Evolutionary conservation across 2,888 invertebrate genomes (phyloP).

Genomic region (Halocaridina rubra): DNA sequence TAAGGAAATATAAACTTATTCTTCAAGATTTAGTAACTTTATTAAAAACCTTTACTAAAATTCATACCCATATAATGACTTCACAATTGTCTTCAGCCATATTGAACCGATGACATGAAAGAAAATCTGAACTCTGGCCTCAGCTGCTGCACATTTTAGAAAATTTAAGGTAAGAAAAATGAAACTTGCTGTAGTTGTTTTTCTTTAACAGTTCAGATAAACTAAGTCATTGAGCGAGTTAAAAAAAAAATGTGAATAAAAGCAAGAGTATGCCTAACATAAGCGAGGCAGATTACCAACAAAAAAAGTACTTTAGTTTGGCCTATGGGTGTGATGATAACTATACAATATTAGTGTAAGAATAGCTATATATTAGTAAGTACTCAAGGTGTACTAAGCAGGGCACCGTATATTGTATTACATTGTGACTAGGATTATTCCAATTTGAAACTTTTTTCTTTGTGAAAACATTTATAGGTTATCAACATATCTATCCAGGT

Average conservation of each 20-base stretch:
- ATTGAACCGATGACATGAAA: too few relatives aligned
- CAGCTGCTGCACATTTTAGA: too few relatives aligned
- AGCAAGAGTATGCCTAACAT: neutral
- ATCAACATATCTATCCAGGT: too few relatives aligned
- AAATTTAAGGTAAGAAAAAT: too few relatives aligned
- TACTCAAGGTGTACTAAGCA: too few relatives aligned
- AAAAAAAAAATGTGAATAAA: neutral
- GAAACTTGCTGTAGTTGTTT: too few relatives aligned
- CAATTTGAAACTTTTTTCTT: too few relatives aligned
- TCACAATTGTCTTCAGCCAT: neutral
- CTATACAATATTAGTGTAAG: neutral
- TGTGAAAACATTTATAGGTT: too few relatives aligned
- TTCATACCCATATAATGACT: constrained; percentile 8
- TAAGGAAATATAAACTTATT: neutral
- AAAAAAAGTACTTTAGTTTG: neutral
- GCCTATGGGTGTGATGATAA: neutral
- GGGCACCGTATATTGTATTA: too few relatives aligned
- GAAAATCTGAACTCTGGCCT: neutral
- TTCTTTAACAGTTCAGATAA: neutral
- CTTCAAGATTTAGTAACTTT: neutral
- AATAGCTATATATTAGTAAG: neutral
- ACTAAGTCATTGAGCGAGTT: neutral
- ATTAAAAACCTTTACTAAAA: constrained; percentile 7
- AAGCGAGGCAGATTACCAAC: neutral
- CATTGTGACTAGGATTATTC: too few relatives aligned